Evolutionary conservation across 2,797 vertebrate species (phyloP).

Genomic region (Limosa lapponica): DNA sequence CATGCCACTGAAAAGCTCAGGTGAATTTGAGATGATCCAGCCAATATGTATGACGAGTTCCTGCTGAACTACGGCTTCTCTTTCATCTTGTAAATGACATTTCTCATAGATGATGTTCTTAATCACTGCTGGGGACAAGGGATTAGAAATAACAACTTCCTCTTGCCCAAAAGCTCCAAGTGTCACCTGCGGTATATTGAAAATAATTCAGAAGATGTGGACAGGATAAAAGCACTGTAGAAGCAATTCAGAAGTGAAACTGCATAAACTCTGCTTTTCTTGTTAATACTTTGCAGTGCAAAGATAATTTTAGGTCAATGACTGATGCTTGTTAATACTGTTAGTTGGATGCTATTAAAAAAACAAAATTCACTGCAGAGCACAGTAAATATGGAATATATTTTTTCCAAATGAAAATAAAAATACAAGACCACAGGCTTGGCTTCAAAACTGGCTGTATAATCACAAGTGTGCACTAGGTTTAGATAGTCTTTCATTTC

Average conservation of each 20-base stretch:
- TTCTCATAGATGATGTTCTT: constrained; percentile 94
- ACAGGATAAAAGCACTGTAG: background rate
- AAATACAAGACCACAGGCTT: background rate
- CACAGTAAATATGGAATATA: background rate
- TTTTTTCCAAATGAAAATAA: background rate
- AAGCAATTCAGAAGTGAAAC: background rate
- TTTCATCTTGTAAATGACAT: constrained; percentile 86
- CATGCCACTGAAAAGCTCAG: constrained; percentile 96
- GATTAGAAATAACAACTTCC: constrained; percentile 97
- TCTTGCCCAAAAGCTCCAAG: constrained; percentile 95
- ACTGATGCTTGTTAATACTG: background rate
- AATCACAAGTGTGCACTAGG: background rate
- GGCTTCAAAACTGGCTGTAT: background rate
- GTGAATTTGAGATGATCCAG: constrained; percentile 97
- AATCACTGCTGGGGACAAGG: constrained; percentile 93
- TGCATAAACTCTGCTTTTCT: background rate
- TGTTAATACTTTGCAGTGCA: background rate
- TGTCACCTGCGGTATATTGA: constrained; percentile 85
- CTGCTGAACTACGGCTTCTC: constrained; percentile 94
- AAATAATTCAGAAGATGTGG: background rate
- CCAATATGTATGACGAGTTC: constrained; percentile 98
- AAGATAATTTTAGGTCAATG: background rate
- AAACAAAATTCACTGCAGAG: background rate
- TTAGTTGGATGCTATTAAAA: constrained; percentile 26
- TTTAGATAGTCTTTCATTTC: background rate